Conservation (phyloP, 2,797 vertebrate genomes). For the Lophotriccus pileatus region DNA sequence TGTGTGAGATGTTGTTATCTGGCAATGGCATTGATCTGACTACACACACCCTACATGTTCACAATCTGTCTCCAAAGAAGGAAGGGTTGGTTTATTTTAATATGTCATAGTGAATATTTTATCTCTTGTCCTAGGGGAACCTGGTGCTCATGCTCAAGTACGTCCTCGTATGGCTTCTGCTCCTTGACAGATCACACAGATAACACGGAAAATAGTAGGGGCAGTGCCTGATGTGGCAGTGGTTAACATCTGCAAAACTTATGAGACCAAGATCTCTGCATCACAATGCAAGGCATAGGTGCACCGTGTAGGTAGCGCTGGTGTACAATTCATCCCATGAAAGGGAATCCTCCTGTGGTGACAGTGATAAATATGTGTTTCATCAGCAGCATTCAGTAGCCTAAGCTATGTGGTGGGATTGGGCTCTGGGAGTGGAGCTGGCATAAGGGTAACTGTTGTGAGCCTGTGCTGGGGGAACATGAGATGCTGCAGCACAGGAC, state of each 20-base stretch:
- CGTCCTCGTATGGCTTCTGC: not conserved
- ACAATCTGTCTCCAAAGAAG: conserved; percentile 1
- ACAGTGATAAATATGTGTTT: not conserved
- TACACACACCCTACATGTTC: conserved; percentile 20
- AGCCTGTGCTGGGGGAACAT: not conserved
- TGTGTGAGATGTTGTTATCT: conserved; percentile 15
- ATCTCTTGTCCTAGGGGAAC: not conserved
- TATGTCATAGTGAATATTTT: conserved; percentile 24
- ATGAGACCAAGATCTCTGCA: not conserved
- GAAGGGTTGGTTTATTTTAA: conserved; percentile 50
- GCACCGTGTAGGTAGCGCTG: accelerated
- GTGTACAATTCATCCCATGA: not conserved
- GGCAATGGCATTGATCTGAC: conserved; percentile 12
- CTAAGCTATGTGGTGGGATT: not conserved
- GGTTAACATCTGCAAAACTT: not conserved
- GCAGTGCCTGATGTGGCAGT: not conserved
- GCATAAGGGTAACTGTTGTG: not conserved
- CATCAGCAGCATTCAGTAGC: not conserved
- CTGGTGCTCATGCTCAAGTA: not conserved
- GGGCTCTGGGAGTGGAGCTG: not conserved
- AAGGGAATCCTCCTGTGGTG: not conserved
- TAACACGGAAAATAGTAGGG: not conserved
- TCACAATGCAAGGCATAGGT: not conserved
- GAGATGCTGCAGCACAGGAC: not conserved
- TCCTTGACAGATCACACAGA: not conserved